Conservation (phyloP, 2,113 vertebrate species). For the Nettapus auritus region DNA sequence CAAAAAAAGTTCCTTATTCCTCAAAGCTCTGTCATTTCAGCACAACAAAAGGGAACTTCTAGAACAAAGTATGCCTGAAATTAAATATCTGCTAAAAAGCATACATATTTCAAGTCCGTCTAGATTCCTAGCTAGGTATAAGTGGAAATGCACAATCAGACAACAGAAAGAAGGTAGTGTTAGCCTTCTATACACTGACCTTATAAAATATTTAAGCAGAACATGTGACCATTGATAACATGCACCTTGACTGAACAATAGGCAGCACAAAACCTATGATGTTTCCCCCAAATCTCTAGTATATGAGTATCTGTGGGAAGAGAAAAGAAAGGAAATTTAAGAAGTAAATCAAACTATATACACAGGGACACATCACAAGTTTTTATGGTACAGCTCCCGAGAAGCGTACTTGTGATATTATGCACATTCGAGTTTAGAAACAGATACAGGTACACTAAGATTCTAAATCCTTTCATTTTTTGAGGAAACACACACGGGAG, state of each 20-base stretch:
- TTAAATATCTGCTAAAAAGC: background rate
- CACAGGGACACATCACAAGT: background rate
- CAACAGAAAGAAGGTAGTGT: background rate
- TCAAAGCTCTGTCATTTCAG: background rate
- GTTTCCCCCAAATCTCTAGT: background rate
- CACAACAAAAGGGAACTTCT: background rate
- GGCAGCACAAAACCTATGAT: background rate
- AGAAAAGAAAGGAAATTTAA: background rate
- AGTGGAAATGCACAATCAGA: background rate
- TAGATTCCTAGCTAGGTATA: background rate
- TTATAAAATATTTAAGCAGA: conserved; percentile 35
- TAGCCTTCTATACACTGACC: background rate
- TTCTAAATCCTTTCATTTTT: background rate
- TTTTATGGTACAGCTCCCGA: background rate
- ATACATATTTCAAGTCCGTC: background rate
- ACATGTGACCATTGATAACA: background rate
- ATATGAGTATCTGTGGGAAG: background rate
- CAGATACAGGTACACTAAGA: background rate
- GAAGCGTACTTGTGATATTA: background rate
- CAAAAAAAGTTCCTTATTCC: background rate
- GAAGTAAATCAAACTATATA: background rate
- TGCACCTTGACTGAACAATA: background rate
- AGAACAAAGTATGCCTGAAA: background rate
- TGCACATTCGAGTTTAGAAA: background rate
- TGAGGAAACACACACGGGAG: background rate